Percentiles rank a stretch among this genome's conserved stretches.
These are phyloP conservation scores for Chondrosia reniformis DNA, from an alignment of 37 sponge, comb jelly and placozoan genomes.

Conservation along the genomic window DNA sequence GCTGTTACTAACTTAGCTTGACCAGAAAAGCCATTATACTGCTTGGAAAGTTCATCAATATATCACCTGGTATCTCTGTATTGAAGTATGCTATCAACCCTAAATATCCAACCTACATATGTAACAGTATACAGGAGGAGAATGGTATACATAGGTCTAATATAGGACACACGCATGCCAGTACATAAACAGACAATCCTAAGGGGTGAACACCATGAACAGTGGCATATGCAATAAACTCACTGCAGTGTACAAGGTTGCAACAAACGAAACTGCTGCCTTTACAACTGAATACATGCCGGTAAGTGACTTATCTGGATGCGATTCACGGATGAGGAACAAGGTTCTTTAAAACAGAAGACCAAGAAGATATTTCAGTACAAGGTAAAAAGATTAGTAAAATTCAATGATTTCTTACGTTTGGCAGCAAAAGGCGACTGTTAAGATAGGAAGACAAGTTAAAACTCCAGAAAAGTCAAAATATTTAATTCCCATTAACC, in stretches of 20 bases:
- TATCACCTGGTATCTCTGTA: slow-evolving; percentile 1
- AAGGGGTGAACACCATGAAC: background rate
- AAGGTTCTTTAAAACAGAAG: slow-evolving; percentile 41
- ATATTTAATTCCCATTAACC: background rate
- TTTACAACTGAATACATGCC: slow-evolving; percentile 43
- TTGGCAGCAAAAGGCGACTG: slow-evolving; percentile 77
- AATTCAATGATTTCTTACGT: slow-evolving; percentile 36
- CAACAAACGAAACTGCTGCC: slow-evolving; percentile 34
- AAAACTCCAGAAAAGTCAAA: slow-evolving; percentile 38
- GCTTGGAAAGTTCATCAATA: background rate
- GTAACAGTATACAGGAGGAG: no score
- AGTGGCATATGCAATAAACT: background rate
- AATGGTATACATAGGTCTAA: background rate
- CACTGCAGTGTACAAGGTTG: slow-evolving; percentile 50
- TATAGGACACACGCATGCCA: background rate
- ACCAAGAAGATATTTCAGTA: background rate
- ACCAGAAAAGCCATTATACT: slow-evolving; percentile 1
- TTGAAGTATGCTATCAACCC: slow-evolving; percentile 55
- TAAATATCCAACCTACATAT: slow-evolving; percentile 60
- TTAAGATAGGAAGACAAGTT: slow-evolving; percentile 62
- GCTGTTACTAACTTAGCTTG: background rate
- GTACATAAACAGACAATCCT: no score
- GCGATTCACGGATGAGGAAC: slow-evolving; percentile 44
- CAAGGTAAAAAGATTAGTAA: background rate
- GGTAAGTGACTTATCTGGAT: slow-evolving; percentile 43